Evolutionary conservation across 2,113 vertebrate species (phyloP).

Genomic region (Apodemus speciosus): DNA sequence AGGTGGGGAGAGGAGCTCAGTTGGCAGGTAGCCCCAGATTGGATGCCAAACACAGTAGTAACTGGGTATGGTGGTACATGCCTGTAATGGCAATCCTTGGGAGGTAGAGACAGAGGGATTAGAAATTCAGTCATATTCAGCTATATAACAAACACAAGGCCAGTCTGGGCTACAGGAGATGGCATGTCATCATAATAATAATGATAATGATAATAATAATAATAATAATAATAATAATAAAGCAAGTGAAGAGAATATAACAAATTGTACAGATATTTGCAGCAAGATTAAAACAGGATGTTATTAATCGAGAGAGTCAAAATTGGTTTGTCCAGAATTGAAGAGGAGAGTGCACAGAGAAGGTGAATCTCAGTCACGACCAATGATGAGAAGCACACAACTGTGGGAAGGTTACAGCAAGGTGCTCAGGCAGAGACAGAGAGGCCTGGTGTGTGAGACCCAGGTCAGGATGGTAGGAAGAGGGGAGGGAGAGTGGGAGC

Average conservation of each 20-base stretch:
- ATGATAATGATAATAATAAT: too few species aligned
- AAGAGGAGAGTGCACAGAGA: background rate
- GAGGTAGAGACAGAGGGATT: background rate
- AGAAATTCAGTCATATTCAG: background rate
- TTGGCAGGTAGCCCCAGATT: background rate
- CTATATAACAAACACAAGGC: too few species aligned
- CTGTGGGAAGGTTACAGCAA: background rate
- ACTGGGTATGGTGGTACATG: background rate
- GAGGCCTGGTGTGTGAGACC: background rate
- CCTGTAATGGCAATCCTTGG: background rate
- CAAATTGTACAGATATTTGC: background rate
- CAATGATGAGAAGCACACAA: background rate
- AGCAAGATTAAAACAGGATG: background rate
- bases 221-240: too few species aligned
- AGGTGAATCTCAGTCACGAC: background rate
- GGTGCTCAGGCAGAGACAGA: background rate
- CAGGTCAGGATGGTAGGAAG: background rate
- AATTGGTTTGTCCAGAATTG: background rate
- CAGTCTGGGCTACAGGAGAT: background rate
- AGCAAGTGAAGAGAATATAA: background rate
- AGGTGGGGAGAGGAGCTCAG: background rate
- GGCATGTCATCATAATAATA: background rate
- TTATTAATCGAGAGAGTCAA: background rate
- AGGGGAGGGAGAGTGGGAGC: background rate
- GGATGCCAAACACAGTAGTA: background rate